Base-by-base conservation (phyloP, 2,888 invertebrate genomes). In the Cataglyphis cursor region DNA sequence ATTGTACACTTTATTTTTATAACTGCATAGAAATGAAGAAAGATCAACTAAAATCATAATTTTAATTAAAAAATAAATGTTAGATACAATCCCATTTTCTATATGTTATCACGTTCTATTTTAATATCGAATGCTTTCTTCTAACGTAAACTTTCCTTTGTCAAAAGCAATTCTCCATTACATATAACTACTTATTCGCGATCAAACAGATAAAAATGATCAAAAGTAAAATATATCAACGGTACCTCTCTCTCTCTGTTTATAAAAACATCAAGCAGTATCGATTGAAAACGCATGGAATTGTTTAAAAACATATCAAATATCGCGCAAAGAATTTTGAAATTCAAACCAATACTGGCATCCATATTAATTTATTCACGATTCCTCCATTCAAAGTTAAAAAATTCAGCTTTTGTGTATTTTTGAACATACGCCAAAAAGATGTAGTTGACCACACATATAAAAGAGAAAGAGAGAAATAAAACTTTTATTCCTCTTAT, bases 251-350 rank as follows among this genome's bases (percentile, higher is more conserved):
- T 65, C 57, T 87, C n/a, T 65, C 44, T 87, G 78, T 87, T 89
- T 89, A 89, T 78, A 81, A 85, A 90, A 90, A 82, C 85, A 81
- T 86, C 83, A 82, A 78, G 6, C 54, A 59, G 54, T 85, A 83
- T 81, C 78, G 78, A 85, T 87, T 85, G 87, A 89, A 80, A 81
- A 84, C 82, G 85, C 76, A 82, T 85, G 76, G 54, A 57, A 85
- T 83, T 48, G 82, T 65, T 82, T 82, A 73, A 83, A 89, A 80
- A 73, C 65, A 84, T 61, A 80, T 59, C 59, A 44, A 70, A 57
- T 70, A 59, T 59, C 44, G 35, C 59, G 21, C 44, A 28, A 54
- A 70, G 78, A 61, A 70, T 80, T 80, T 80, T 80, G 44, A 41
- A 80, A 80, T 80, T 59, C 59, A 70, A 70, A 80, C 35, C 59